phyloP scores from a whole-genome alignment of 1,140 invertebrate genomes.

The Berghia stephanieae region DNA sequence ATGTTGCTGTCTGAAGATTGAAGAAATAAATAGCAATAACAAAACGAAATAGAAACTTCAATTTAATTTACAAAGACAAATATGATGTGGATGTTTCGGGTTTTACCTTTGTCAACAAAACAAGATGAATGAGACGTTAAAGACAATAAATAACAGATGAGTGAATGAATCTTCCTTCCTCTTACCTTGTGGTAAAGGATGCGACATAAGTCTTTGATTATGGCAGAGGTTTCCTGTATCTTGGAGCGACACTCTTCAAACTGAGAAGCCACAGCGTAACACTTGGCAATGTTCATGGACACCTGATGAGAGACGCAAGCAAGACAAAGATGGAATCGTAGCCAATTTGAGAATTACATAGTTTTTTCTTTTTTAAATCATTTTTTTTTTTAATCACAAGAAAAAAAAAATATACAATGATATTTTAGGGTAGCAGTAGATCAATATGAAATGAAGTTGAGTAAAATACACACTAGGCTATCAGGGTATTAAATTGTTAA shows the following conservation, averaged over 20 bases:
- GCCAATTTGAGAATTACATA: not conserved
- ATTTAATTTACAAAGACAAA: no score
- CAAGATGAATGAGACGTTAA: no score
- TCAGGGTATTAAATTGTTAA: no score
- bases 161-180: no score
- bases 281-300: constrained; percentile 89
- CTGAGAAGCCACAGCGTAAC: constrained; percentile 93
- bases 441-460: not conserved
- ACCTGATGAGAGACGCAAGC: constrained; percentile 76
- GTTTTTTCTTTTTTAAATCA: not conserved
- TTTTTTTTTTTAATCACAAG: not conserved
- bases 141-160: no score
- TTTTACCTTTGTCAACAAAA: no score
- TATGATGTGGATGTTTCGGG: no score
- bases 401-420: not conserved
- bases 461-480: no score
- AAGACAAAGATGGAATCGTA: not conserved
- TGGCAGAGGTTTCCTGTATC: constrained; percentile 81
- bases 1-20: no score
- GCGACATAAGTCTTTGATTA: constrained; percentile 88
- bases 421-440: not conserved
- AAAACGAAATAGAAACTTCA: no score
- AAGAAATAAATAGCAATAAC: no score
- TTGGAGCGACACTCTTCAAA: constrained; percentile 90
- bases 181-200: constrained; percentile 89